Base-by-base conservation (phyloP, 2,797 vertebrate species). In the Lepilemur septentrionalis region DNA sequence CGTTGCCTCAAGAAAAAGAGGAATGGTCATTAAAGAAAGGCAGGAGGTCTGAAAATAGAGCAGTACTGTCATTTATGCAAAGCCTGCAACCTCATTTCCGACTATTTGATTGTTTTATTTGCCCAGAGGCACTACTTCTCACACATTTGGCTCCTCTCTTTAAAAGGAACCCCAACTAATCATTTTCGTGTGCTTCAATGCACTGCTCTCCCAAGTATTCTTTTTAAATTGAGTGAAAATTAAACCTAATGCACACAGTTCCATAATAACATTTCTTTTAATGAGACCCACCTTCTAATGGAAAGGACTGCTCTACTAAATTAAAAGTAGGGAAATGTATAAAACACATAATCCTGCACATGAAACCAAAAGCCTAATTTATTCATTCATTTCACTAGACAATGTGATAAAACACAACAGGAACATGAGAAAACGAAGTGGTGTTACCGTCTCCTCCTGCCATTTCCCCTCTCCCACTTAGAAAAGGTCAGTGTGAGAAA, bases 151-250 rank as follows among this genome's bases (percentile, higher is more conserved):
- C 55, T 97, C 83, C 95, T 97, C 76, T 95, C 25, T 95, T 97
- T 97, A 89, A 94, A 97, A 97, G 79, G 70, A 97, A 90, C 89
- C 59, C 28, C 32, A 96, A 52, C 96, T 97, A 98, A 97, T 91
- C 65, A 96, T 94, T 98, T 97, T 95, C 73, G 30, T 94, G 50
- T 94, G 59, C 95, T 98, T 97, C 96, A 67, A 95, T 97, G 76
- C n/a, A 87, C 94, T 96, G 91, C 11, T 98, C 96, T 98, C 84
- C 50, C 73, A 96, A 97, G 55, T 92, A 97, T 97, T 97, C 97
- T 22, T 98, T 98, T 97, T 91, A 97, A 98, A 98, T 84, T 98
- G 97, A 98, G 81, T 96, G 95, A 98, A 96, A 98, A 98, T 97
- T 96, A 96, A 97, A 95, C 89, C 84, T 95, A 97, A 97, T 91